Percentiles rank a stretch among this genome's conserved stretches.
phyloP scores from a whole-genome alignment of 92 coral and sea anemone species.

The Umimayanthus chanpuru region DNA sequence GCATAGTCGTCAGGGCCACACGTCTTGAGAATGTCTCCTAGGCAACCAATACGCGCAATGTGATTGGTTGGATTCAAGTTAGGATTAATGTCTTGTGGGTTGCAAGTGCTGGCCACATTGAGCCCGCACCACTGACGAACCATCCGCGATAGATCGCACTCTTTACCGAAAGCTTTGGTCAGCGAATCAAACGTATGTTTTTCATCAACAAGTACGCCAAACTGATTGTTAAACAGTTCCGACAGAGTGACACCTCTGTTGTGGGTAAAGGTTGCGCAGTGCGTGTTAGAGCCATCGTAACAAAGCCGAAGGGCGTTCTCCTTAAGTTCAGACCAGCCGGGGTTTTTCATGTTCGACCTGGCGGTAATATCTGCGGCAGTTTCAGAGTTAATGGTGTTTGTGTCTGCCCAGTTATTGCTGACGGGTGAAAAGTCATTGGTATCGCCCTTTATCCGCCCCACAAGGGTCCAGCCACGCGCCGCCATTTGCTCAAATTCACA shows the following conservation, averaged over 20 bases:
- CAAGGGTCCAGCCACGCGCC: conserved; percentile 90
- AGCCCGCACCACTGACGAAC: conserved; percentile 88
- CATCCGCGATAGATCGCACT: conserved; percentile 71
- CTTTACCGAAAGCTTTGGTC: conserved; percentile 73
- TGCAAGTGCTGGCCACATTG: conserved; percentile 82
- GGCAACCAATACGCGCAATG: conserved; percentile 88
- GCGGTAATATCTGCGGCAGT: conserved; percentile 70
- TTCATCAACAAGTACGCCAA: conserved; percentile 83
- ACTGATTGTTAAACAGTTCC: conserved; percentile 87
- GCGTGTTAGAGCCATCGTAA: conserved; percentile 72
- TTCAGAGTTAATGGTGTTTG: conserved; percentile 68
- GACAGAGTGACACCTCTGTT: conserved; percentile 73
- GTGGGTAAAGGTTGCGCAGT: conserved; percentile 87
- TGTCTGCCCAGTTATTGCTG: conserved; percentile 92
- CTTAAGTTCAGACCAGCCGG: conserved; percentile 84
- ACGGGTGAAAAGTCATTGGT: conserved; percentile 88
- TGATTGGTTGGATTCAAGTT: conserved; percentile 91
- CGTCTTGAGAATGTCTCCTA: conserved; percentile 79
- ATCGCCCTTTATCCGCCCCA: conserved; percentile 82
- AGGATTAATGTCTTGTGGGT: conserved; percentile 90
- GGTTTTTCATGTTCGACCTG: conserved; percentile 77
- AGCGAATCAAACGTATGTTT: conserved; percentile 69
- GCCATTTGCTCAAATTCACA: conserved; percentile 89
- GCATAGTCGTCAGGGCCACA: conserved; percentile 94
- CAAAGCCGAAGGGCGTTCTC: conserved; percentile 74